Base-by-base conservation (phyloP, 2,888 invertebrate species). In the Mimumesa dahlbomi region DNA sequence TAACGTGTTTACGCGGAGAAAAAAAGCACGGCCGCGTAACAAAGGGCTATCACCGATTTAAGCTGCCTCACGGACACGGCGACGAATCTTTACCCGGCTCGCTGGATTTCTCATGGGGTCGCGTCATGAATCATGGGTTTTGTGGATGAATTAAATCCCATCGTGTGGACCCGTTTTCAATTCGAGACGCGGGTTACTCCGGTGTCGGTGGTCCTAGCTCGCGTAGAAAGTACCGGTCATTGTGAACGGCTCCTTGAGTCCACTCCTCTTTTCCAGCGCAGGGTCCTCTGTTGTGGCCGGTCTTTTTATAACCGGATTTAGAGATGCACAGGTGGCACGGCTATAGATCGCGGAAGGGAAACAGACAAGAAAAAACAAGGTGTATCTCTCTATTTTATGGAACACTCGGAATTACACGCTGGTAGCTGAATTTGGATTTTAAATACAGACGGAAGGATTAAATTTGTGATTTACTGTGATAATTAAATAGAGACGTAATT, bases 81-180 rank as follows among this genome's bases (percentile, higher is more conserved):
- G 43, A 72, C 61, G 50, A 64, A 73, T 58, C 52, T 46, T 50
- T 48, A 48, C 62, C 40, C 62, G 66, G 34, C 49, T 52, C 48
- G 75, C 21, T 66, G 73, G 48, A 67, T 74, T 52, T 66, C 75
- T 61, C 81, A 62, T 59, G 75, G 75, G 65, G 3, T 59, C 77
- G 76, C 72, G 81, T 64, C 82, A 84, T 87, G 85, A 85, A 88
- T 88, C 85, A 87, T 69, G 77, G 85, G 87, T 87, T 88, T 87
- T 84, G 69, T 73, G 83, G 82, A 82, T 84, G 85, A 87, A 87
- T 88, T 85, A 85, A 87, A 84, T 74, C 77, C 82, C 79, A 79
- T 83, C 80, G 75, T 46, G 68, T 64, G 63, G 74, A 82, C 77
- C 80, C 69, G 80, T 82, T 83, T 86, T 87, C 84, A 82, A 87